phyloP scores from a whole-genome alignment of 2,797 vertebrate genomes.

The Gymnoscopelus braueri region DNA sequence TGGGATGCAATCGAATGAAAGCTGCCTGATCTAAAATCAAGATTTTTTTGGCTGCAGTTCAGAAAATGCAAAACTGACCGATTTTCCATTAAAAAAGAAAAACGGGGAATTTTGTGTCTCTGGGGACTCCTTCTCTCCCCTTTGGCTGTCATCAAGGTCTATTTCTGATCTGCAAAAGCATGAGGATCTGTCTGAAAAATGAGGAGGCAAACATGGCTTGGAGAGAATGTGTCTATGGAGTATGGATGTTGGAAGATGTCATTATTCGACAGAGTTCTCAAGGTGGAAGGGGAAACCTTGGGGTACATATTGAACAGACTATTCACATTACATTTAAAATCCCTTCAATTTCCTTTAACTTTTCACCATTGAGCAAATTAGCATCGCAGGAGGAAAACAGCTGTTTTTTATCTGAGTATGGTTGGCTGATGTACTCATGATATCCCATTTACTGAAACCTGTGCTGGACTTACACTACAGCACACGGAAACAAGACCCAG shows the following conservation, averaged over 20 bases:
- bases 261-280: slow-evolving; percentile 40
- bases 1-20: slow-evolving; percentile 34
- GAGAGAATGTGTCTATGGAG: slow-evolving; percentile 45
- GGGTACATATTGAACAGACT: slow-evolving; percentile 33
- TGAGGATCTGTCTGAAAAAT: slow-evolving; percentile 39
- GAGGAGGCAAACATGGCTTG: slow-evolving; percentile 47
- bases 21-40: slow-evolving; percentile 26
- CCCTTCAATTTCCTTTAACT: slow-evolving; percentile 32
- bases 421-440: slow-evolving; percentile 42
- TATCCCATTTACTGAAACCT: slow-evolving; percentile 54
- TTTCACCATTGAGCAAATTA: slow-evolving; percentile 39
- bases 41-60: slow-evolving; percentile 1
- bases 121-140: slow-evolving; percentile 41
- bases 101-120: slow-evolving; percentile 41
- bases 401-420: slow-evolving; percentile 60
- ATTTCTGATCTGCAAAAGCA: slow-evolving; percentile 50
- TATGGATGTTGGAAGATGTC: slow-evolving; percentile 18
- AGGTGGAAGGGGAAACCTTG: slow-evolving; percentile 40
- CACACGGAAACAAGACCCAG: slow-evolving; percentile 69
- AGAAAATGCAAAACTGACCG: slow-evolving; percentile 29
- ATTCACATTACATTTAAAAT: slow-evolving; percentile 58
- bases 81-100: slow-evolving; percentile 22
- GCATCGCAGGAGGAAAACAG: slow-evolving; percentile 43
- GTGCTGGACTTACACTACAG: slow-evolving; percentile 36
- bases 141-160: slow-evolving; percentile 37